Evolutionary conservation across 2,797 vertebrate species (phyloP).

Genomic region (Kryptopterus vitreolus): DNA sequence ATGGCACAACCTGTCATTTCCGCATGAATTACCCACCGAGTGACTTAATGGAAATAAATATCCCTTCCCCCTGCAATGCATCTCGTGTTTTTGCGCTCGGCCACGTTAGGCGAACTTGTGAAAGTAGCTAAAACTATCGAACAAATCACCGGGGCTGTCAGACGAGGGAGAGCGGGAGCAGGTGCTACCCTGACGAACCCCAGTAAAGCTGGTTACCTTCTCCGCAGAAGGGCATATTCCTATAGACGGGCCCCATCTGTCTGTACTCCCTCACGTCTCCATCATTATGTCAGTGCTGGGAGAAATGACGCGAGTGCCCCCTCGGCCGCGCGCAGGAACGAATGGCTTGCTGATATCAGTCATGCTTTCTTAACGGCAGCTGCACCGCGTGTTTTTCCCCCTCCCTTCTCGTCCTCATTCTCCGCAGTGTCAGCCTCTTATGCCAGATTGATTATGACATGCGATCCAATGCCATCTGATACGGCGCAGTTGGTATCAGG

Average conservation of each 20-base stretch:
- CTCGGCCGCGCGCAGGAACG: slow-evolving; percentile 26
- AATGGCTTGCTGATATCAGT: slow-evolving; percentile 59
- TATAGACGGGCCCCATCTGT: slow-evolving; percentile 45
- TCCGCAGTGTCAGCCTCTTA: slow-evolving; percentile 35
- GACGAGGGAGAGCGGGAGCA: slow-evolving; percentile 8
- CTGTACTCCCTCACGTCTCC: slow-evolving; percentile 31
- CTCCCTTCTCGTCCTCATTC: slow-evolving; percentile 23
- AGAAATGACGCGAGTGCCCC: slow-evolving; percentile 47
- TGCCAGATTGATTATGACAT: slow-evolving; percentile 42
- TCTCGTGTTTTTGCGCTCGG: slow-evolving; percentile 26
- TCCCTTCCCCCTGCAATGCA: slow-evolving; percentile 8
- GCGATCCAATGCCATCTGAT: slow-evolving; percentile 37
- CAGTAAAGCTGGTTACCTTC: slow-evolving; percentile 19
- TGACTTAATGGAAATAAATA: slow-evolving; percentile 31
- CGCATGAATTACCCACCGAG: background rate
- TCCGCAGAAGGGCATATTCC: slow-evolving; percentile 41
- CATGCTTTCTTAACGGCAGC: slow-evolving; percentile 62
- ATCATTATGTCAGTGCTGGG: slow-evolving; percentile 46
- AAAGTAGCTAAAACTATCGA: slow-evolving; percentile 30
- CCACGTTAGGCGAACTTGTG: slow-evolving; percentile 26
- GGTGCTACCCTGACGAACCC: slow-evolving; percentile 23
- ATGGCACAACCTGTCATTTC: slow-evolving; percentile 12
- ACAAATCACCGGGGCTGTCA: slow-evolving; percentile 19
- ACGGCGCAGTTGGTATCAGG: slow-evolving; percentile 14
- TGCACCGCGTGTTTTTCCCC: slow-evolving; percentile 49